These are phyloP conservation scores for Ephestia elutella DNA, from an alignment of 1,140 invertebrate genomes.

Conservation along the genomic window DNA sequence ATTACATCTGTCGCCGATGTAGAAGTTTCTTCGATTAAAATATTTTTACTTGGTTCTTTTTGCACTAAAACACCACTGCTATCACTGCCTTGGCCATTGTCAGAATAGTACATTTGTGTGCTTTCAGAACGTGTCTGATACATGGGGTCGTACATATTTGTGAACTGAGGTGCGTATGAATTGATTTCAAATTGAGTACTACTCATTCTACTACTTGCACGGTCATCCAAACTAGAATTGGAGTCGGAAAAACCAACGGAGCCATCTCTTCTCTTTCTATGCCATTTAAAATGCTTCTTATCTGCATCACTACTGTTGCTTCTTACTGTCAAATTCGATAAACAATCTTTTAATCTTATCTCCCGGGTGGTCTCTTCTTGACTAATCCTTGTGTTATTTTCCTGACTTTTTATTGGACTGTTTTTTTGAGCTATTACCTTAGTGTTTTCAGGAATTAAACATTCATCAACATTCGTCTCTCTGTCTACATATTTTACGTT, in stretches of 20 bases:
- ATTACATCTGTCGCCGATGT: constrained; percentile 22
- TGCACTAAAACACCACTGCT: constrained; percentile 7
- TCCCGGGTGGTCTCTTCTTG: not conserved
- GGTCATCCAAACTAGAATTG: not conserved
- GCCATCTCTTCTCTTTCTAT: constrained; percentile 14
- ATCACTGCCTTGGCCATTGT: constrained; percentile 16
- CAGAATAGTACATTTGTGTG: not conserved
- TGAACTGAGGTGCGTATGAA: not conserved
- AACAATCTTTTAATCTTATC: constrained; percentile 24
- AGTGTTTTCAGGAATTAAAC: no score
- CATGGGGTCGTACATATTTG: not conserved
- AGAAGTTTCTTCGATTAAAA: constrained; percentile 30
- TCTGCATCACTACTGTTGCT: constrained; percentile 6
- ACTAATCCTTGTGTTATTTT: no score
- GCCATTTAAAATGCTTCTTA: constrained; percentile 31
- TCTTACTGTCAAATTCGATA: constrained; percentile 6
- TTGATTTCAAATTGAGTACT: not conserved
- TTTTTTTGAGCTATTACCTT: no score
- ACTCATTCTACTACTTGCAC: not conserved
- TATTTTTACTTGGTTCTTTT: constrained; percentile 12
- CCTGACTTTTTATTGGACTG: no score
- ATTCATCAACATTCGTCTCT: not conserved
- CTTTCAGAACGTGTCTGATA: not conserved
- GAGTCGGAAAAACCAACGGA: not conserved
- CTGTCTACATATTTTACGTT: not conserved